Evolutionary conservation across 2,113 vertebrate genomes (phyloP), one percentile per base, ranked within the genome.

Genomic region (Nerophis lumbriciformis): DNA sequence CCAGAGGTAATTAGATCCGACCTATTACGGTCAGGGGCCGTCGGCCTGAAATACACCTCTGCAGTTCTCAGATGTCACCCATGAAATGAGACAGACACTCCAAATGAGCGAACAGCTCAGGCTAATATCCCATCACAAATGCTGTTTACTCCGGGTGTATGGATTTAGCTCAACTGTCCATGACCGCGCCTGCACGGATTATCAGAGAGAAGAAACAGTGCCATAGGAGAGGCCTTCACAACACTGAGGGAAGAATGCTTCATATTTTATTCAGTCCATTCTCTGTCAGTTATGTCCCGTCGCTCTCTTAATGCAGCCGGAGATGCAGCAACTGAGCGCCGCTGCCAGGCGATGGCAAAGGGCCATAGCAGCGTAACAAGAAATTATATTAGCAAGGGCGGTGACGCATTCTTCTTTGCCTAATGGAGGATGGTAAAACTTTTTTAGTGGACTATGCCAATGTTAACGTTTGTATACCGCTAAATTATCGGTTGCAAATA

Each of bases 61-160:
- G 48, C 68, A 71, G 71, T 65, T 75, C 77, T 85, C 68, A 73
- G 77, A 77, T 68, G 66, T 69, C 80, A 56, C 68, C 84, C 85
- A 75, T 88, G 86, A 88, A 89, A 89, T 90, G 83, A 73, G 77
- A 81, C 73, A 77, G 85, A 89, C 88, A 87, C 55, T 76, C 63
- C 63, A 79, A 87, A 85, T 77, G 77, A 87, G 63, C 48, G 67
- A 82, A 88, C 76, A 82, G 73, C 73, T 74, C 71, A 67, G 65
- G 79, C 73, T 87, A 89, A 89, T 86, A 86, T 84, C 74, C 85
- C 75, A 63, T 86, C 78, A 76, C 78, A 78, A 76, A 85, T 75
- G 74, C 76, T 78, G 73, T 80, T 85, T 82, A 79, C 76, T 64
- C 36, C 60, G 57, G 60, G 58, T 62, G 73, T 80, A 69, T 76